A percentile compares a stretch with the other conserved stretches of the same genome.
Conservation (phyloP, 2,888 invertebrate genomes). For the Cyrtodaria siliqua region DNA sequence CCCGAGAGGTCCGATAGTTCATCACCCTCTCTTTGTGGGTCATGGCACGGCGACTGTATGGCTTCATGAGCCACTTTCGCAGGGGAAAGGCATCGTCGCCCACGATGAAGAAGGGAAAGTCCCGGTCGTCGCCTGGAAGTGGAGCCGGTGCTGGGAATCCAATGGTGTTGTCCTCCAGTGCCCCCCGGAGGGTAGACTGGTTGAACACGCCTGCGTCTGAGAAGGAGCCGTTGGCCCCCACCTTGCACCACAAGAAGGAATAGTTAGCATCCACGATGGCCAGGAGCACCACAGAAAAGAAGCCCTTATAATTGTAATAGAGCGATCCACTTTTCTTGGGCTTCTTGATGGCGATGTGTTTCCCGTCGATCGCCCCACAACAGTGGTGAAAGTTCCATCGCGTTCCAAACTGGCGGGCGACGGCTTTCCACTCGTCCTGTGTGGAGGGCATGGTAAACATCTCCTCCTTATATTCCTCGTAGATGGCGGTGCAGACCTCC, state of each 20-base stretch:
- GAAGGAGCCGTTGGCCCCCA: neutral
- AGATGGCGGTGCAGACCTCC: conserved; percentile 24
- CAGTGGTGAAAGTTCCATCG: conserved; percentile 29
- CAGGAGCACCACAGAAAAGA: neutral
- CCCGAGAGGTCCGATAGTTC: neutral
- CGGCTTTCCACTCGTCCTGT: conserved; percentile 20
- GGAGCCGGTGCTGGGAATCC: neutral
- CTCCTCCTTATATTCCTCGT: conserved; percentile 21
- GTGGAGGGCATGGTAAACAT: conserved; percentile 15
- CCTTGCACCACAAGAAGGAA: conserved; percentile 1
- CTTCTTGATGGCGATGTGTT: conserved; percentile 1
- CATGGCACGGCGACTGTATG: neutral
- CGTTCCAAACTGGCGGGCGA: conserved; percentile 7
- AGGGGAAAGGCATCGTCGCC: conserved; percentile 7
- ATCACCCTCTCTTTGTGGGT: neutral
- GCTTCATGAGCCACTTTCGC: conserved; percentile 4
- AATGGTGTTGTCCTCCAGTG: neutral
- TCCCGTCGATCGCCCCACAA: conserved; percentile 15
- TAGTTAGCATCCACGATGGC: conserved; percentile 9
- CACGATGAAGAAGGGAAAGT: conserved; percentile 1
- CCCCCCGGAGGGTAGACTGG: neutral
- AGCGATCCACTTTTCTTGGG: conserved; percentile 1
- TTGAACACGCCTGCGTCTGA: conserved; percentile 7
- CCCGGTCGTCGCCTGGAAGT: conserved; percentile 3
- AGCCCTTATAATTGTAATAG: conserved; percentile 8